A percentile compares a stretch with the other conserved stretches of the same genome.
phyloP scores from a whole-genome alignment of 2,113 vertebrate species.

The Campylomormyrus numenius region DNA sequence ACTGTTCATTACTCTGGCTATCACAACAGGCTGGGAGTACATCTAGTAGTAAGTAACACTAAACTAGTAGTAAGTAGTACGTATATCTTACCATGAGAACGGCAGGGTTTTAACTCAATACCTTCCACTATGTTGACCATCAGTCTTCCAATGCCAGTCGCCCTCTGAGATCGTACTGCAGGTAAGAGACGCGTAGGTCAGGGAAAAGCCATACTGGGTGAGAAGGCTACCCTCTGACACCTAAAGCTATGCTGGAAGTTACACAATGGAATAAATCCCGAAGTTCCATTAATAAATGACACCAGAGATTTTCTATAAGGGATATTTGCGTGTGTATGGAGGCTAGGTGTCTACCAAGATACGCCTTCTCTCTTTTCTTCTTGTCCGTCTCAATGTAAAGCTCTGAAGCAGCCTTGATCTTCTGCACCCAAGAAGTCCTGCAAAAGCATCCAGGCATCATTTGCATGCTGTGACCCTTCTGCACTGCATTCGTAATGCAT shows the following conservation, averaged over 20 bases:
- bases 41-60: not conserved
- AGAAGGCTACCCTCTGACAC: not conserved
- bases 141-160: slow-evolving; percentile 88
- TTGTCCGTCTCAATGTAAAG: slow-evolving; percentile 99
- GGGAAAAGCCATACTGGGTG: not conserved
- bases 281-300: not conserved
- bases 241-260: not conserved
- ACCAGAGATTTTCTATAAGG: not conserved
- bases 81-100: slow-evolving; percentile 77
- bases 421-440: slow-evolving; percentile 99
- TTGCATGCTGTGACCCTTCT: not conserved
- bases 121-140: slow-evolving; percentile 99
- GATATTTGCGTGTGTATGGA: not conserved
- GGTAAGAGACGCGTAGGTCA: not conserved
- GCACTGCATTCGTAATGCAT: not conserved
- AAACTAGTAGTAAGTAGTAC: not conserved
- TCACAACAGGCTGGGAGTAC: not conserved
- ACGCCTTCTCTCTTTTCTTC: slow-evolving; percentile 97
- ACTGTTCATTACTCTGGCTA: not conserved
- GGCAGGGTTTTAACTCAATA: slow-evolving; percentile 92
- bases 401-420: slow-evolving; percentile 96
- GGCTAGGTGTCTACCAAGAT: slow-evolving; percentile 70
- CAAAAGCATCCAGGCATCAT: not conserved
- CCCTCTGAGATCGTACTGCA: slow-evolving; percentile 89
- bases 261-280: not conserved